Conservation (phyloP, 2,797 vertebrate species). For the Oryzias dopingdopingensis region DNA sequence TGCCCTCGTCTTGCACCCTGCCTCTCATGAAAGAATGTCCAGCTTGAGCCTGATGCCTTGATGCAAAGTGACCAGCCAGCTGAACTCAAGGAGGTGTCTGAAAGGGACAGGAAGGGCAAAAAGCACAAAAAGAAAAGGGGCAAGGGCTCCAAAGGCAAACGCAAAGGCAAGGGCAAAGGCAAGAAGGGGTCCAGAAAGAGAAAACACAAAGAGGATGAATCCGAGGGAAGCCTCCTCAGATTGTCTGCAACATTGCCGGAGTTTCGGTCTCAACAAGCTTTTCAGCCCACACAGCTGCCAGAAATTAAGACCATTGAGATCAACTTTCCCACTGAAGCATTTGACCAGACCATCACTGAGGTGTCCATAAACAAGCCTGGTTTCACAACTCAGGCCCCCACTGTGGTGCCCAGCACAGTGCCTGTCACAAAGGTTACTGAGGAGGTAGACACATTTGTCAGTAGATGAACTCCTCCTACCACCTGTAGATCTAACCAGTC, state of each 20-base stretch:
- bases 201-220: conserved; percentile 55
- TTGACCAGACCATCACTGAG: conserved; percentile 46
- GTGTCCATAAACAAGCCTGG: conserved; percentile 67
- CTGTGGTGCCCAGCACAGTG: conserved; percentile 36
- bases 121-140: conserved; percentile 79
- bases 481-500: conserved; percentile 49
- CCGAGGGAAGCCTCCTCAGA: conserved; percentile 65
- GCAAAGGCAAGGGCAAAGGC: conserved; percentile 53
- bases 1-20: conserved; percentile 27
- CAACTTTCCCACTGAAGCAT: conserved; percentile 23
- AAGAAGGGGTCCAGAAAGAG: conserved; percentile 68
- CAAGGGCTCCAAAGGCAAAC: conserved; percentile 65
- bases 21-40: conserved; percentile 55
- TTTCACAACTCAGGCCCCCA: conserved; percentile 43
- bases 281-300: conserved; percentile 38
- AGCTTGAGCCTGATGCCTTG: conserved; percentile 36
- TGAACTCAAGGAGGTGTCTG: conserved; percentile 52
- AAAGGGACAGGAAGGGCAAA: conserved; percentile 72
- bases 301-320: conserved; percentile 24
- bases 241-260: conserved; percentile 57
- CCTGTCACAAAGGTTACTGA: conserved; percentile 57
- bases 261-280: conserved; percentile 56
- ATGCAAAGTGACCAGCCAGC: conserved; percentile 57
- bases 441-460: conserved; percentile 64
- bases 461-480: conserved; percentile 26